A percentile compares a stretch with the other conserved stretches of the same genome.
Evolutionary conservation across 2,113 vertebrate species (phyloP).

Genomic region (Cricetomys ansorgei): DNA sequence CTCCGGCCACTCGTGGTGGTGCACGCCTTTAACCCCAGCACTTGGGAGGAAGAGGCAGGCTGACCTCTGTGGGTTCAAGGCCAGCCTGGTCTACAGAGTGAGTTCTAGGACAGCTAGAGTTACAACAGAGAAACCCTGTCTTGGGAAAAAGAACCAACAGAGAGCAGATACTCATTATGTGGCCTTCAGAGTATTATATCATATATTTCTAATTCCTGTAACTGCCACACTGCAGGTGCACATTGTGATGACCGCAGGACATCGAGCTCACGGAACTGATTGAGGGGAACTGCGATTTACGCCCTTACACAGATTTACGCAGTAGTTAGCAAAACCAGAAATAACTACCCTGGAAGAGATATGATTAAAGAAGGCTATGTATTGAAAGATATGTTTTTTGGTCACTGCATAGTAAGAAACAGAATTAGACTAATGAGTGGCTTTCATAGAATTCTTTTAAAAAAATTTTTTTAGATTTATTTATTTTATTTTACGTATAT

Average conservation of each 20-base stretch:
- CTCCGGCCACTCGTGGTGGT: too few relatives aligned
- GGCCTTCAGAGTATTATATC: not conserved
- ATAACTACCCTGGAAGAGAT: not conserved
- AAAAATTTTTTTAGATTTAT: not conserved
- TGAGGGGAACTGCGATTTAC: not conserved
- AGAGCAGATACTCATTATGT: not conserved
- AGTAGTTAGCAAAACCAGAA: not conserved
- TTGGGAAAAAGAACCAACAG: too few relatives aligned
- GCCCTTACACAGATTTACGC: not conserved
- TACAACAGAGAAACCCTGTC: too few relatives aligned
- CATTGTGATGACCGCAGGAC: not conserved
- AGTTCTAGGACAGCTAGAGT: too few relatives aligned
- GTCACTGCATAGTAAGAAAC: not conserved
- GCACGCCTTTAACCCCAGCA: too few relatives aligned
- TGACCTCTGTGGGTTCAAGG: too few relatives aligned
- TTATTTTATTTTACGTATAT: not conserved
- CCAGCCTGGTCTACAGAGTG: too few relatives aligned
- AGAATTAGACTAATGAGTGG: not conserved
- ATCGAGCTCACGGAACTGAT: not conserved
- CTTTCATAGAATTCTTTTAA: not conserved
- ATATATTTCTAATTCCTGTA: not conserved
- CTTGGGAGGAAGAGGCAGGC: too few relatives aligned
- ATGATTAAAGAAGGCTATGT: not conserved
- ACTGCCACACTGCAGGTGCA: not conserved
- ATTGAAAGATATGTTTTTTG: not conserved